Percentiles rank a stretch among this genome's conserved stretches.
Evolutionary conservation across 2,797 vertebrate species (phyloP).

Genomic region (Sarcophilus harrisii): DNA sequence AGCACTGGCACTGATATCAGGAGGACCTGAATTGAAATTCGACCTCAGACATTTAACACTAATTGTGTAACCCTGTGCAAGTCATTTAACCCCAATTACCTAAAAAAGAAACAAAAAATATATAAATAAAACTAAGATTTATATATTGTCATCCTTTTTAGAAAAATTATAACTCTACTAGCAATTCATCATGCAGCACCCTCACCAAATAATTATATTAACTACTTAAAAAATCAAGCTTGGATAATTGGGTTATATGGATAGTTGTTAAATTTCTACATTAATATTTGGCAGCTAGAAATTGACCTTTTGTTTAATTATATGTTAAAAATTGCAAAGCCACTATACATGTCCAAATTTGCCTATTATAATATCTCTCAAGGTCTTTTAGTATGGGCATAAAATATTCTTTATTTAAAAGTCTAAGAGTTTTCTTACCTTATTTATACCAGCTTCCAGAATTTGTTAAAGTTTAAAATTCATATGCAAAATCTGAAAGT

Average conservation of each 20-base stretch:
- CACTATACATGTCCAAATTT: background rate
- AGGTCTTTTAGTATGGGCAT: background rate
- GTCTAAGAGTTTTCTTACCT: conserved; percentile 11
- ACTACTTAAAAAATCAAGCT: background rate
- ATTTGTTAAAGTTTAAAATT: conserved; percentile 15
- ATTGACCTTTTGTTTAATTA: background rate
- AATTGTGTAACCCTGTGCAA: no score
- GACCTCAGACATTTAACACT: no score
- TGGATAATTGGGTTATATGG: background rate
- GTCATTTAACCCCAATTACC: no score
- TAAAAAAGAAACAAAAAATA: no score
- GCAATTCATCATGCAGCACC: background rate
- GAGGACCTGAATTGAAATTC: no score
- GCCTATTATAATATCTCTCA: background rate
- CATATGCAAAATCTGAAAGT: conserved; percentile 22
- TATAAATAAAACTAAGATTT: background rate
- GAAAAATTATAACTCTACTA: background rate
- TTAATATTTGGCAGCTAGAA: background rate
- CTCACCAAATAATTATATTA: background rate
- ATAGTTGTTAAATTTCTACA: background rate
- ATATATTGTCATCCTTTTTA: background rate
- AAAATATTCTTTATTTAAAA: background rate
- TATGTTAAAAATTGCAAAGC: background rate
- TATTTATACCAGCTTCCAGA: conserved; percentile 20
- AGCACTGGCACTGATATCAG: no score